Evolutionary conservation across 1,140 invertebrate species (phyloP), one percentile per base, ranked within the genome.

Genomic region (Belonocnema kinseyi): DNA sequence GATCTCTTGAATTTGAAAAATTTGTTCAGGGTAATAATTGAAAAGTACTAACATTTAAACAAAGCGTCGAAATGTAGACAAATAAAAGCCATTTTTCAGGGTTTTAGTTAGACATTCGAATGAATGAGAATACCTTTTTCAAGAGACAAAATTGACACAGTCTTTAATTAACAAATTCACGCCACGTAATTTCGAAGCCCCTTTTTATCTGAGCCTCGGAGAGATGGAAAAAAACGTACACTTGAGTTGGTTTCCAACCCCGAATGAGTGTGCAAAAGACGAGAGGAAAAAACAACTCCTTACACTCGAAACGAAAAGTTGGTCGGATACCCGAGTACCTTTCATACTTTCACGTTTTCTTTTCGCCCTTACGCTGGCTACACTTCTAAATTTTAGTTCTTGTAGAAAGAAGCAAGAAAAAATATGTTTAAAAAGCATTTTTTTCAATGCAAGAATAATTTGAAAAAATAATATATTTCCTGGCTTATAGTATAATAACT

Each of bases 111-210:
- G 58, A 66, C 26, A 3, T 66, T 33, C 26, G 21, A 66, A 66
- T 66, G 26, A 21, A 66, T 66, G 26, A 33, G 58, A 13, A 26
- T 66, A 16, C 12, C 17, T 61, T 61, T 61, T 26, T 61, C 26
- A 40, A 13, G 26, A 66, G 21, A 66, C 40, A 66, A 66, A 26
- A 66, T 66, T 66, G 58, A 66, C 26, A 66, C 21, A 66, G 58
- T 13, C 58, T 66, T 66, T 66, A 66, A 66, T 66, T 66, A 66
- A 66, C 61, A 33, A 66, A 66, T 66, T 66, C 61, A 66, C 61
- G 61, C 61, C 21, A n/a, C 40, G 61, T 66, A 66, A 66, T 66
- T 66, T 66, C 26, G 61, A 66, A 33, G n/a, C 61, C 40, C 61
- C 61, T 66, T 40, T 66, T 66, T 21, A 40, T 66, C 16, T 12